A percentile compares a stretch with the other conserved stretches of the same genome.
phyloP scores from a whole-genome alignment of 2,888 invertebrate genomes.

The Belgica antarctica region DNA sequence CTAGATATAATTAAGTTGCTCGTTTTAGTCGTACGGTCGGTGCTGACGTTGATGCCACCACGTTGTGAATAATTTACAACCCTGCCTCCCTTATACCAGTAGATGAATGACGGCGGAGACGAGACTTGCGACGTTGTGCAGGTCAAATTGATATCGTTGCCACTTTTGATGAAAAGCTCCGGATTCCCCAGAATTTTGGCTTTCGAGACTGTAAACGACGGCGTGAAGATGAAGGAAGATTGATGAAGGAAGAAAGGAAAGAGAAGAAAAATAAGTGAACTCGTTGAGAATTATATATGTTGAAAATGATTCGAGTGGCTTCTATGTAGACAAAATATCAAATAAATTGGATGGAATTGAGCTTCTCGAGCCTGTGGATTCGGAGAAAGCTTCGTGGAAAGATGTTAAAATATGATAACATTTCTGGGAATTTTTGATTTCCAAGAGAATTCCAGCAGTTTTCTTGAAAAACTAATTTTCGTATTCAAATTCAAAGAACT shows the following conservation, averaged over 20 bases:
- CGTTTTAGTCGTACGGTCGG: constrained; percentile 76
- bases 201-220: constrained; percentile 58
- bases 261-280: not conserved
- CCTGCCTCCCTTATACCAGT: constrained; percentile 74
- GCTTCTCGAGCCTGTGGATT: no score
- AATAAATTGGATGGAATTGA: no score
- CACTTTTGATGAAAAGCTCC: constrained; percentile 57
- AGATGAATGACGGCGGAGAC: constrained; percentile 63
- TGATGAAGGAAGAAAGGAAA: not conserved
- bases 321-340: no score
- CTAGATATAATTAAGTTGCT: constrained; percentile 76
- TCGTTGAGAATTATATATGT: not conserved
- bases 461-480: no score
- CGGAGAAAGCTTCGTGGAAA: no score
- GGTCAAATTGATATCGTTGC: constrained; percentile 57
- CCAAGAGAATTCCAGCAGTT: no score
- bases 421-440: no score
- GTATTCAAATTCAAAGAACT: no score
- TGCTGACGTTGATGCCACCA: constrained; percentile 77
- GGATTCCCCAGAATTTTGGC: constrained; percentile 57
- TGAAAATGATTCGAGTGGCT: no score
- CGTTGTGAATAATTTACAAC: constrained; percentile 76
- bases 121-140: constrained; percentile 58
- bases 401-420: no score
- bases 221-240: no score